Percentiles rank a stretch among this genome's conserved stretches.
phyloP scores from a whole-genome alignment of 2,888 invertebrate species.

The Pollenia angustigena region DNA sequence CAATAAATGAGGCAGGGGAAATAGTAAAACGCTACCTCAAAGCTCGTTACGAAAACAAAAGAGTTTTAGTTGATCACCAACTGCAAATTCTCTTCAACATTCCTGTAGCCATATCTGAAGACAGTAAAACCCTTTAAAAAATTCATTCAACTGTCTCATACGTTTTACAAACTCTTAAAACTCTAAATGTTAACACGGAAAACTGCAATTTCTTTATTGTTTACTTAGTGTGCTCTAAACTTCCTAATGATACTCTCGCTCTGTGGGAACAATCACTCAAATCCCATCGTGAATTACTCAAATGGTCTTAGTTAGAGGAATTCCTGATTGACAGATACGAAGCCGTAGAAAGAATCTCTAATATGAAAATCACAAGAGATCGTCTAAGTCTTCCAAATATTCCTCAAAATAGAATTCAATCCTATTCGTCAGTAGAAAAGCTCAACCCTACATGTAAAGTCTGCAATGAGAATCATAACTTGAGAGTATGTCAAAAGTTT shows the following conservation, averaged over 20 bases:
- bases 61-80: conserved; percentile 47
- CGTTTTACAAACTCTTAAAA: conserved; percentile 12
- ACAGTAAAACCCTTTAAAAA: conserved; percentile 18
- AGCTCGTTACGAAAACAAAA: conserved; percentile 47
- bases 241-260: too few relatives aligned
- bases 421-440: too few relatives aligned
- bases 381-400: too few relatives aligned
- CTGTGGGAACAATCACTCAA: too few relatives aligned
- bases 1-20: conserved; percentile 2
- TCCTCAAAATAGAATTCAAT: too few relatives aligned
- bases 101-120: conserved; percentile 2
- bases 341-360: too few relatives aligned
- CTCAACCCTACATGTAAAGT: not conserved
- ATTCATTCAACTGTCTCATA: conserved; percentile 28
- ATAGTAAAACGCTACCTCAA: conserved; percentile 36
- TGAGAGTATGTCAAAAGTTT: conserved; percentile 14
- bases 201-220: conserved; percentile 29
- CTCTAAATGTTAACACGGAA: conserved; percentile 8
- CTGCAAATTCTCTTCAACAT: conserved; percentile 17
- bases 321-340: too few relatives aligned
- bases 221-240: not conserved
- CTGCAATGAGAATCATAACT: not conserved
- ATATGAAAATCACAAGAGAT: too few relatives aligned
- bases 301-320: too few relatives aligned
- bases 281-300: too few relatives aligned